Percentiles rank a stretch among this genome's conserved stretches.
phyloP scores from a whole-genome alignment of 2,888 invertebrate genomes.

The Zele albiditarsus region DNA sequence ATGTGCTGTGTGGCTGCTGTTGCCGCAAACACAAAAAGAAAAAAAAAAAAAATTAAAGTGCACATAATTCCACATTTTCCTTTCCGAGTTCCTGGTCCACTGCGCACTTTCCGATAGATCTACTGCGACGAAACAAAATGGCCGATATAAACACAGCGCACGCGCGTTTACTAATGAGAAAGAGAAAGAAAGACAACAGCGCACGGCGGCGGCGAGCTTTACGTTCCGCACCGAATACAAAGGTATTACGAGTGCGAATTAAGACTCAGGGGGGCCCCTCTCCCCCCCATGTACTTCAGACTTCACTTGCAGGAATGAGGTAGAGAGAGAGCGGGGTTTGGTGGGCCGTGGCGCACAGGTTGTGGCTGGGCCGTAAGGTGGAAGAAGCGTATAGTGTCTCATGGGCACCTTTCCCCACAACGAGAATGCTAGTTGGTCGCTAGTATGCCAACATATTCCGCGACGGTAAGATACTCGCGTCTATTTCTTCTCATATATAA shows the following conservation, averaged over 20 bases:
- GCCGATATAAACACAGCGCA: background rate
- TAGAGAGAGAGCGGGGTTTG: slow-evolving; percentile 7
- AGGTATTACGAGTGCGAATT: slow-evolving; percentile 45
- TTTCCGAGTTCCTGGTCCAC: background rate
- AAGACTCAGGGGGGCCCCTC: slow-evolving; percentile 31
- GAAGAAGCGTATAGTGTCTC: slow-evolving; percentile 49
- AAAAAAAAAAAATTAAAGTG: background rate
- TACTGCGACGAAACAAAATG: slow-evolving; percentile 3
- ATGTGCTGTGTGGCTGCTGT: no score
- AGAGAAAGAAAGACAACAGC: slow-evolving; percentile 4
- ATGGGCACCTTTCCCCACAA: slow-evolving; percentile 49
- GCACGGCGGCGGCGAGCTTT: background rate
- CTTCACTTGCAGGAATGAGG: slow-evolving; percentile 1
- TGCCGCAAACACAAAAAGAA: background rate
- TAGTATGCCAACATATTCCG: slow-evolving; percentile 51
- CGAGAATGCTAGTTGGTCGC: slow-evolving; percentile 42
- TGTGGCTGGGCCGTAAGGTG: slow-evolving; percentile 38
- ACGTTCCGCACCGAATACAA: slow-evolving; percentile 29
- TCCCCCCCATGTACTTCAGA: slow-evolving; percentile 35
- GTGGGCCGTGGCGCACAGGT: slow-evolving; percentile 38
- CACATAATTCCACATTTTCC: background rate
- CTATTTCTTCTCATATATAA: slow-evolving; percentile 24
- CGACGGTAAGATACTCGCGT: slow-evolving; percentile 46
- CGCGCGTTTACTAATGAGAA: slow-evolving; percentile 11
- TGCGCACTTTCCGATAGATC: background rate